These are phyloP conservation scores for Drosophila obscura DNA, from an alignment of 1,140 invertebrate species.

Conservation along the genomic window DNA sequence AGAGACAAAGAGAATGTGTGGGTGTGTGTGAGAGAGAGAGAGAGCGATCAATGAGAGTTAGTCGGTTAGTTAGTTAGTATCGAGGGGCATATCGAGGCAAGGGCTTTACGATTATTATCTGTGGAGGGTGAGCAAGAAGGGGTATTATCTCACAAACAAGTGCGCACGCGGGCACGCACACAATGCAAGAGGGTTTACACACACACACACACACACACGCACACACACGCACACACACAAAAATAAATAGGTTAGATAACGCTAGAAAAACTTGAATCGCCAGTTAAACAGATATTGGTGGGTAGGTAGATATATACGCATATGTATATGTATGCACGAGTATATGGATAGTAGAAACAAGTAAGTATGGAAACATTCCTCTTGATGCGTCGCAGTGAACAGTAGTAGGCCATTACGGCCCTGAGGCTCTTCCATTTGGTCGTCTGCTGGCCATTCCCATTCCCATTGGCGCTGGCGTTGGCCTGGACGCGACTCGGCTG, in stretches of 20 bases:
- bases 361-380: constrained; percentile 86
- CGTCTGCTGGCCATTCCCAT: constrained; percentile 83
- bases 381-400: constrained; percentile 93
- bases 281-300: constrained; percentile 3
- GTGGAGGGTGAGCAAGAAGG: constrained; percentile 7
- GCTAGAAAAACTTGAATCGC: too few species aligned
- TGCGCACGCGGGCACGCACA: constrained; percentile 18
- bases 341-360: constrained; percentile 4
- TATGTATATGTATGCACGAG: neutral
- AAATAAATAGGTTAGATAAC: constrained; percentile 10
- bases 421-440: constrained; percentile 93
- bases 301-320: constrained; percentile 20
- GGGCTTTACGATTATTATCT: constrained; percentile 3
- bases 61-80: constrained; percentile 29
- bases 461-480: constrained; percentile 11
- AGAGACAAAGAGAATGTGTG: constrained; percentile 11
- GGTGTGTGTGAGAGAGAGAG: constrained; percentile 2
- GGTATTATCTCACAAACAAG: constrained; percentile 31
- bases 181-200: constrained; percentile 42
- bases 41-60: constrained; percentile 26
- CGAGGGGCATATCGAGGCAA: constrained; percentile 13
- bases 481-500: neutral
- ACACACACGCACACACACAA: too few species aligned
- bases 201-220: constrained; percentile 1
- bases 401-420: constrained; percentile 94